These are phyloP conservation scores for Drosophila stalkeri DNA, from an alignment of 2,888 invertebrate genomes.

Conservation along the genomic window DNA sequence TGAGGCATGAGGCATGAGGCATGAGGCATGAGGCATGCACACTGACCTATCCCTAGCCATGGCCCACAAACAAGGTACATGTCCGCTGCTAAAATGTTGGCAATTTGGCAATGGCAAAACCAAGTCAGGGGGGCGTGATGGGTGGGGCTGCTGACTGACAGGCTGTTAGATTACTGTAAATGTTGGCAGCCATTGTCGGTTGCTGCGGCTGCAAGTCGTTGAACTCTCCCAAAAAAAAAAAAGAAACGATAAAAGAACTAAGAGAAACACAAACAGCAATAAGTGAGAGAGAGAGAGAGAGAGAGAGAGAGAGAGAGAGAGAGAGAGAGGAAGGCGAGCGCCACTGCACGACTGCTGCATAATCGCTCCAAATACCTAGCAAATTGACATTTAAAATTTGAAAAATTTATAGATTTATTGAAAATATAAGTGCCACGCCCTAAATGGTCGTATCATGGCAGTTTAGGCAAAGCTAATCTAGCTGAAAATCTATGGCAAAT, in stretches of 20 bases:
- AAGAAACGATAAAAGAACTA: slow-evolving; percentile 14
- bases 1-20: neutral
- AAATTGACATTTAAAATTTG: neutral
- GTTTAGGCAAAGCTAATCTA: neutral
- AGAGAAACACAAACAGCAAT: slow-evolving; percentile 4
- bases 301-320: too few species aligned
- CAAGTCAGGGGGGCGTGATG: too few species aligned
- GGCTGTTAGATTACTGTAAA: slow-evolving; percentile 16
- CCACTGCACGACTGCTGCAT: neutral
- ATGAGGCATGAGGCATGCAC: slow-evolving; percentile 1
- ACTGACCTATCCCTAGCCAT: slow-evolving; percentile 47
- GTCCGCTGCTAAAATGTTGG: neutral
- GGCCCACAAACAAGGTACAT: neutral
- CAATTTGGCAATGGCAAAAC: slow-evolving; percentile 15
- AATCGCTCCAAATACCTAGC: neutral
- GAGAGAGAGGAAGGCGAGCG: neutral
- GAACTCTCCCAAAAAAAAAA: slow-evolving; percentile 31
- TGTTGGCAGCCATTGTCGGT: slow-evolving; percentile 39
- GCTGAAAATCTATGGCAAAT: neutral
- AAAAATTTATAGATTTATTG: neutral
- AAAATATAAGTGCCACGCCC: neutral
- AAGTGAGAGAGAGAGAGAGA: slow-evolving; percentile 3
- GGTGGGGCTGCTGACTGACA: neutral
- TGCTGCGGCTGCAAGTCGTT: slow-evolving; percentile 41
- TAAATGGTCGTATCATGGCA: neutral